Evolutionary conservation across 23 tunicate species (phyloP).

Genomic region (Halocynthia roretzi): DNA sequence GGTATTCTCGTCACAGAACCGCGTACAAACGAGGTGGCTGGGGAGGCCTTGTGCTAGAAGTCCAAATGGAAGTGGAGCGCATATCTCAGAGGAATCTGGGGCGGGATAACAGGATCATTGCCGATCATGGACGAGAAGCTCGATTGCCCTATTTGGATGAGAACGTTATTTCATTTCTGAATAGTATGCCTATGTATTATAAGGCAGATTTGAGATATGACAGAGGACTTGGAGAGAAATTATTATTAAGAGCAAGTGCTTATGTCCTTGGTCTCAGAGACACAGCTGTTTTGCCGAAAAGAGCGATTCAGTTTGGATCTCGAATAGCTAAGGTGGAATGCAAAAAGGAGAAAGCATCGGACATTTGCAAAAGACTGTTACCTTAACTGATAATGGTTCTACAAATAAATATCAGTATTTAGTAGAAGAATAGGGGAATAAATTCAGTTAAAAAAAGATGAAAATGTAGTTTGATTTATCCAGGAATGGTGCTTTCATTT

Average conservation of each 20-base stretch:
- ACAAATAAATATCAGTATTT: too few species aligned
- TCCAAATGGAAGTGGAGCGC: constrained; percentile 77
- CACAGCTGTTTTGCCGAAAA: constrained; percentile 63
- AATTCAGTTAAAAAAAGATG: too few species aligned
- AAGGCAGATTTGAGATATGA: constrained; percentile 43
- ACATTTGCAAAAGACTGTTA: constrained; percentile 44
- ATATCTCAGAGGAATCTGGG: constrained; percentile 77
- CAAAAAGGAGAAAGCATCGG: constrained; percentile 67
- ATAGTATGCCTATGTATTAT: constrained; percentile 21
- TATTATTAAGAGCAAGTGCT: constrained; percentile 70
- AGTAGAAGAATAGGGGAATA: too few species aligned
- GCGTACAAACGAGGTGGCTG: constrained; percentile 32
- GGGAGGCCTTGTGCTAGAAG: constrained; percentile 38
- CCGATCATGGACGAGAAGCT: constrained; percentile 82
- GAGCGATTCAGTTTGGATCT: constrained; percentile 98
- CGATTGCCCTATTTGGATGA: constrained; percentile 86
- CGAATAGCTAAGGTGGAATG: constrained; percentile 77
- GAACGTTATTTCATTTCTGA: constrained; percentile 46
- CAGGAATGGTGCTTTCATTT: too few species aligned
- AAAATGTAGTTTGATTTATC: too few species aligned
- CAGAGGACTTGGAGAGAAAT: constrained; percentile 84
- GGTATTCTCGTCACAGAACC: constrained; percentile 86
- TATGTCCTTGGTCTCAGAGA: constrained; percentile 50
- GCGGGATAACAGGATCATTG: constrained; percentile 78
- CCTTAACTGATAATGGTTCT: neutral